Evolutionary conservation across 2,113 vertebrate species (phyloP).

Genomic region (Odontophorus gujanensis): DNA sequence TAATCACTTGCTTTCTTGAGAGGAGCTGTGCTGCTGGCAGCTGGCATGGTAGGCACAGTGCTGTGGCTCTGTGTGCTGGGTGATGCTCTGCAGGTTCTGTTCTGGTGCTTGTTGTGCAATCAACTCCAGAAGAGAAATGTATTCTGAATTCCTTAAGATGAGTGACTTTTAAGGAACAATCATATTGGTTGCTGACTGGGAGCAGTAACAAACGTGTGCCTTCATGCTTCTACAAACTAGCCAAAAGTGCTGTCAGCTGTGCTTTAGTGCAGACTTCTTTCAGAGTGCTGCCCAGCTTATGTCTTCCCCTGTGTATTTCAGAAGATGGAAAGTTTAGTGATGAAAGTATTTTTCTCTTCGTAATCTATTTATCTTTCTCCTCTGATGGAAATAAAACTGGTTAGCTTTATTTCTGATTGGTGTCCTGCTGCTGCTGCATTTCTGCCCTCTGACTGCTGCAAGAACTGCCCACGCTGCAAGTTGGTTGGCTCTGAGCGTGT

Average conservation of each 20-base stretch:
- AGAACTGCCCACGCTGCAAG: not conserved
- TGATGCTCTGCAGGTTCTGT: slow-evolving; percentile 6
- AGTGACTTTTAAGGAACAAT: not conserved
- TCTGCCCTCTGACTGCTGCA: not conserved
- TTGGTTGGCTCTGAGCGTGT: not conserved
- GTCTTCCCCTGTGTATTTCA: not conserved
- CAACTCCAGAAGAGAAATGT: not conserved
- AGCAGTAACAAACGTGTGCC: not conserved
- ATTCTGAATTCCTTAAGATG: not conserved
- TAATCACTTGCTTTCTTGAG: slow-evolving; percentile 71
- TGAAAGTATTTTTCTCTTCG: not conserved
- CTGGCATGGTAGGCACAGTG: slow-evolving; percentile 28
- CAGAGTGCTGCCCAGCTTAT: not conserved
- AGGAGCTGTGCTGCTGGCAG: slow-evolving; percentile 36
- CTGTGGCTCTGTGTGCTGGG: not conserved
- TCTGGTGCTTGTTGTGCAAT: not conserved
- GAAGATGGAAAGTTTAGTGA: not conserved
- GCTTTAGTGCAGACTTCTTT: not conserved
- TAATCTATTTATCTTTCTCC: not conserved
- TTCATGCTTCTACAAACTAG: not conserved
- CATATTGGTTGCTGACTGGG: not conserved
- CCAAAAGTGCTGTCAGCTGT: not conserved
- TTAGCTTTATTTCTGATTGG: not conserved
- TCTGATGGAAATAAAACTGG: not conserved
- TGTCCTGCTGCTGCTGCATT: not conserved